Conservation (phyloP, 2,797 vertebrate species). For the Mallotus villosus region DNA sequence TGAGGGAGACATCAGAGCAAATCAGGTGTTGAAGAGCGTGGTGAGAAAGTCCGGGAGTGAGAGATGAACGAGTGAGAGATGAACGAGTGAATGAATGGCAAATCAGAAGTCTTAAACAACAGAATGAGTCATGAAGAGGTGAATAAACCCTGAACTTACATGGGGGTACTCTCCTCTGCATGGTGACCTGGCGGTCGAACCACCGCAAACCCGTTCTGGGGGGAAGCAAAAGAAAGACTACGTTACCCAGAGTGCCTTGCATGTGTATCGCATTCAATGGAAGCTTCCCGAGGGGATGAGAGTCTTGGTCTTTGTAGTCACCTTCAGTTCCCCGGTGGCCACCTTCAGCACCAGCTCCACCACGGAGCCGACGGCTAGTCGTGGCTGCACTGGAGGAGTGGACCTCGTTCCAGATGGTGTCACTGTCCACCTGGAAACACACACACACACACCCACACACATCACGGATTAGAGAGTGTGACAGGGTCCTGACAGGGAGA, state of each 20-base stretch:
- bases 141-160: slow-evolving; percentile 78
- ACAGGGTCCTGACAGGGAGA: not conserved
- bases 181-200: slow-evolving; percentile 97
- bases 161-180: slow-evolving; percentile 96
- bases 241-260: slow-evolving; percentile 19
- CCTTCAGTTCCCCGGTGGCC: slow-evolving; percentile 92
- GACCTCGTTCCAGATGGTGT: slow-evolving; percentile 98
- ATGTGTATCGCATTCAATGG: not conserved
- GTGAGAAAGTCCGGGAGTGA: not conserved
- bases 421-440: slow-evolving; percentile 88
- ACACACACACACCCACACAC: slow-evolving; percentile 20
- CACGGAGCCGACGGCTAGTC: slow-evolving; percentile 93
- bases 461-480: too few species aligned
- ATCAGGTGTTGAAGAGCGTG: not conserved
- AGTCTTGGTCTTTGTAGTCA: slow-evolving; percentile 46
- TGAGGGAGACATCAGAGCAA: not conserved
- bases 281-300: not conserved
- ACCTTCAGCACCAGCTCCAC: slow-evolving; percentile 97
- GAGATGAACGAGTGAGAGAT: not conserved
- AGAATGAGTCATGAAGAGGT: not conserved
- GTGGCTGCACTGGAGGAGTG: slow-evolving; percentile 93
- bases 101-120: too few species aligned
- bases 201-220: slow-evolving; percentile 94
- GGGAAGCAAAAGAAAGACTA: slow-evolving; percentile 4
- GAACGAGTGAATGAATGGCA: too few species aligned